Evolutionary conservation across 2,797 vertebrate genomes (phyloP).

Genomic region (Todus mexicanus): DNA sequence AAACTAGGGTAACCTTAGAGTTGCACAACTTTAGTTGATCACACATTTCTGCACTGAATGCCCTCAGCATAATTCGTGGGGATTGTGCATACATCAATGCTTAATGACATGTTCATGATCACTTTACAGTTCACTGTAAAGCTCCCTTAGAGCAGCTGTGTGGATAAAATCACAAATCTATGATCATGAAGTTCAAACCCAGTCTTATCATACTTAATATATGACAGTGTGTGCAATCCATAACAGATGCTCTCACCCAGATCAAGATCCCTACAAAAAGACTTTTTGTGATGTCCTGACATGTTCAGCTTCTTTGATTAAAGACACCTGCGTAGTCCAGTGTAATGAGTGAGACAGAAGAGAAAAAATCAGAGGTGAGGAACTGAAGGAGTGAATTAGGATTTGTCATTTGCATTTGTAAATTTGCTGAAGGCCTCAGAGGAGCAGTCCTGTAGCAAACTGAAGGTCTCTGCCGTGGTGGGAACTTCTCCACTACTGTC

Average conservation of each 20-base stretch:
- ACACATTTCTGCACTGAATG: neutral
- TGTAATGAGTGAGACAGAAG: neutral
- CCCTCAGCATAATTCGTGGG: neutral
- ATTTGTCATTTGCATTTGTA: neutral
- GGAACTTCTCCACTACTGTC: neutral
- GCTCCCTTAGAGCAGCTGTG: neutral
- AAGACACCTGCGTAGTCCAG: neutral
- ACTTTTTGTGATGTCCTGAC: neutral
- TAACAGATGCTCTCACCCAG: neutral
- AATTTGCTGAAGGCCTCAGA: neutral
- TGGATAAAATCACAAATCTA: neutral
- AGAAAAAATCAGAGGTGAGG: neutral
- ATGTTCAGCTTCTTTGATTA: neutral
- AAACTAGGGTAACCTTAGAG: neutral
- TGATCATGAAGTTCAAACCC: neutral
- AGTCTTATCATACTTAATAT: neutral
- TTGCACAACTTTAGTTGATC: neutral
- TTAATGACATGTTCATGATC: neutral
- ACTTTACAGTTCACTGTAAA: neutral
- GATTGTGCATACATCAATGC: neutral
- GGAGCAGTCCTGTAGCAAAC: neutral
- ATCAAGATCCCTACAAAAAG: neutral
- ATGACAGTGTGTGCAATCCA: neutral
- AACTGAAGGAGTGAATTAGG: neutral
- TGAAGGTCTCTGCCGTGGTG: neutral